A percentile compares a stretch with the other conserved stretches of the same genome.
Conservation (phyloP, 2,888 invertebrate genomes). For the Leucania comma region DNA sequence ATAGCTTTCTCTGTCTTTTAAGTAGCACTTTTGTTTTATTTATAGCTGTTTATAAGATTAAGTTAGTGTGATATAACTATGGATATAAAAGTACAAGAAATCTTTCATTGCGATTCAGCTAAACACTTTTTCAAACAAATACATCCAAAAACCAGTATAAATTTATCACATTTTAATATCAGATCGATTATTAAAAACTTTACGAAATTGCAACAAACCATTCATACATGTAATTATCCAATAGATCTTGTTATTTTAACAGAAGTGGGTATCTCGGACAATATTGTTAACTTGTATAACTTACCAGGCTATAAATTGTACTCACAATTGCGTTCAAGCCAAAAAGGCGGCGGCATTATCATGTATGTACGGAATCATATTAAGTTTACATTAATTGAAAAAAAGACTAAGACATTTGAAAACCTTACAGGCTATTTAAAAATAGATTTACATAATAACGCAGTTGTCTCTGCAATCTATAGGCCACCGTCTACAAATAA, state of each 20-base stretch:
- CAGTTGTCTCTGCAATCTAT: too few relatives aligned
- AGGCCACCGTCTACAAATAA: too few relatives aligned
- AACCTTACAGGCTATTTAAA: too few relatives aligned
- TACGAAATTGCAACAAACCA: background rate
- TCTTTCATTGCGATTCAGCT: background rate
- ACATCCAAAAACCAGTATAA: too few relatives aligned
- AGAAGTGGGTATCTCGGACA: background rate
- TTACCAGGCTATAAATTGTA: background rate
- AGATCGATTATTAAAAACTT: background rate
- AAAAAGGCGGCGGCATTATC: background rate
- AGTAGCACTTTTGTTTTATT: too few relatives aligned
- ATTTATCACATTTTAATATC: too few relatives aligned
- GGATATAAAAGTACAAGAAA: constrained; percentile 1
- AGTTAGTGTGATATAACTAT: background rate
- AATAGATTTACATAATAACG: too few relatives aligned
- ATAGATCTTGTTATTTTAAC: background rate
- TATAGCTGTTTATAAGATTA: background rate
- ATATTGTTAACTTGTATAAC: background rate
- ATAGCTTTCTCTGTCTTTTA: too few relatives aligned
- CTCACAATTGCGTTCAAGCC: background rate
- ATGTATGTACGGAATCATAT: too few relatives aligned
- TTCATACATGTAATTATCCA: background rate
- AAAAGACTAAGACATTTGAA: too few relatives aligned
- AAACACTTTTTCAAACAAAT: too few relatives aligned
- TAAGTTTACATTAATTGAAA: too few relatives aligned